Conservation (phyloP, 1,140 invertebrate genomes). For the Drosophila setifemur region DNA sequence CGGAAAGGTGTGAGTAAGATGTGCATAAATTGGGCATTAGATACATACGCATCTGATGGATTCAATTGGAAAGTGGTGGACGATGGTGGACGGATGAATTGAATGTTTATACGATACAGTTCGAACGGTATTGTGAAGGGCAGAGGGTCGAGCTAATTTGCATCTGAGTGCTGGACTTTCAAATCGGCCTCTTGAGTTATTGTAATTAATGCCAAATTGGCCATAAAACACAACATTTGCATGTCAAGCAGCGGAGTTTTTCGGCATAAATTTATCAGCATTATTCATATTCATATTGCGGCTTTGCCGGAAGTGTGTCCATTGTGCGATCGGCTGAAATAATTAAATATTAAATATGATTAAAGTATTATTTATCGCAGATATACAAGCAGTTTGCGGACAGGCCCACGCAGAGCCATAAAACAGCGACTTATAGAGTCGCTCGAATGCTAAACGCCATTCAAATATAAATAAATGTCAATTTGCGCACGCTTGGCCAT, state of each 20-base stretch:
- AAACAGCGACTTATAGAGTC: slow-evolving; percentile 63
- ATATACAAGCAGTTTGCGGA: slow-evolving; percentile 3
- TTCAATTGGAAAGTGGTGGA: slow-evolving; percentile 20
- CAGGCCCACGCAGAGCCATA: slow-evolving; percentile 65
- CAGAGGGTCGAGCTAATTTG: slow-evolving; percentile 35
- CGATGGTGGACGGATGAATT: slow-evolving; percentile 2
- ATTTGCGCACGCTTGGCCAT: slow-evolving; percentile 74
- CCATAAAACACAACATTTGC: slow-evolving; percentile 81
- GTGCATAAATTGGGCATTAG: slow-evolving; percentile 67
- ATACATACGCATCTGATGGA: slow-evolving; percentile 5
- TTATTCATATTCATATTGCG: slow-evolving; percentile 43
- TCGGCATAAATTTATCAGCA: slow-evolving; percentile 48
- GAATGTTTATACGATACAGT: not conserved
- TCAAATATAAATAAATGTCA: slow-evolving; percentile 80
- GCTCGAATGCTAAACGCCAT: slow-evolving; percentile 69
- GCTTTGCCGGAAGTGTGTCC: slow-evolving; percentile 65
- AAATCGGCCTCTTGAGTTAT: slow-evolving; percentile 53
- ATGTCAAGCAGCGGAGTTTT: slow-evolving; percentile 68
- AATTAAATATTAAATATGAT: slow-evolving; percentile 81
- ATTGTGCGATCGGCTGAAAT: slow-evolving; percentile 71
- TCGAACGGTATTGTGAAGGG: slow-evolving; percentile 46
- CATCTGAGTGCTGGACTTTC: slow-evolving; percentile 54
- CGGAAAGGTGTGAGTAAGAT: slow-evolving; percentile 46
- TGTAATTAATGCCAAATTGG: slow-evolving; percentile 81
- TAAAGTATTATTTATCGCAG: slow-evolving; percentile 33